These are phyloP conservation scores for Parazoanthus swiftii DNA, from an alignment of 92 coral and sea anemone genomes.

Conservation along the genomic window DNA sequence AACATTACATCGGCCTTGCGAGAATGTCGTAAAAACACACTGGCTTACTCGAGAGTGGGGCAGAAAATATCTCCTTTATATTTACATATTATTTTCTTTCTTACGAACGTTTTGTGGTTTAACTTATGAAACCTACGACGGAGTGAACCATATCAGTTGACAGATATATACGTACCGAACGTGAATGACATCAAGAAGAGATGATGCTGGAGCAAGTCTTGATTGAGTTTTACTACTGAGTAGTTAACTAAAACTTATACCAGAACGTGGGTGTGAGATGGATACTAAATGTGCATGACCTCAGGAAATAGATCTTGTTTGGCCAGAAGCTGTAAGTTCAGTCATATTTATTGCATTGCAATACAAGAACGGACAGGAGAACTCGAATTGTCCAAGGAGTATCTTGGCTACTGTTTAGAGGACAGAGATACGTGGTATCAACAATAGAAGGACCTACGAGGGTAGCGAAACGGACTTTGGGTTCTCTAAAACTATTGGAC, in stretches of 20 bases:
- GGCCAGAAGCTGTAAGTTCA: no score
- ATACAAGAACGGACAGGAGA: no score
- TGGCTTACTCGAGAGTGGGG: not conserved
- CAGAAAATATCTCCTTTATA: not conserved
- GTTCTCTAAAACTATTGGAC: no score
- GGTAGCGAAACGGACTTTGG: no score
- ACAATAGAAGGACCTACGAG: no score
- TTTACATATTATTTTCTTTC: not conserved
- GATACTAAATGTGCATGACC: not conserved
- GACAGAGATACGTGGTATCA: no score
- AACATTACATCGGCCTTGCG: conserved; percentile 21
- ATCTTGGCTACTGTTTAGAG: no score
- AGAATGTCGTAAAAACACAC: not conserved
- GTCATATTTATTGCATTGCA: no score
- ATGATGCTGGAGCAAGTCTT: not conserved
- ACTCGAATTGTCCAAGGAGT: no score
- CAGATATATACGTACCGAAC: not conserved
- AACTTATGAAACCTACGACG: not conserved
- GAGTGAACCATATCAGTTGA: not conserved
- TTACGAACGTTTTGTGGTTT: not conserved
- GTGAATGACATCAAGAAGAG: not conserved
- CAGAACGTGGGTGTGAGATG: not conserved
- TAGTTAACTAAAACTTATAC: not conserved
- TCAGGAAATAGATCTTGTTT: not conserved
- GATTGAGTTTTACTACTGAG: not conserved